Evolutionary conservation across 2,797 vertebrate species (phyloP).

Genomic region (Enteromius mattozi): DNA sequence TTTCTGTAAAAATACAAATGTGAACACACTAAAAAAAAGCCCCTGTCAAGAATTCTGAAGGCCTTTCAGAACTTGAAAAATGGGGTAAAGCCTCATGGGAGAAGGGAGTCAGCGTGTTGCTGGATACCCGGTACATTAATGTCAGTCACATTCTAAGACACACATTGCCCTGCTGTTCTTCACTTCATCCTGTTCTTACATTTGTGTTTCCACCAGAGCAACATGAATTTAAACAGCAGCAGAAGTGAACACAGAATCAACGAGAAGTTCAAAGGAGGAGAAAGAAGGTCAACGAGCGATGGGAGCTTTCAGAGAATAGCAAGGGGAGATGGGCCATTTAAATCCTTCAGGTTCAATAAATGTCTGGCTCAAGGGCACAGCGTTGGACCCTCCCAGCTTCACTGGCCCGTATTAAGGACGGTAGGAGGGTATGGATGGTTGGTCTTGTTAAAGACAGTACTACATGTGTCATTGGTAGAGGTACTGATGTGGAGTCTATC

Average conservation of each 20-base stretch:
- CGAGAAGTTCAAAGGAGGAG: conserved; percentile 6
- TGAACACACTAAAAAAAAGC: conserved; percentile 14
- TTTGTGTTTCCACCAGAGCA: conserved; percentile 23
- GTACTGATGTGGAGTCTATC: conserved; percentile 22
- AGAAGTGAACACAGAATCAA: background rate
- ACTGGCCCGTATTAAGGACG: conserved; percentile 34
- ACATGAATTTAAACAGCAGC: conserved; percentile 4
- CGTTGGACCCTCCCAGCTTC: conserved; percentile 22
- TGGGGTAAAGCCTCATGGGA: conserved; percentile 42
- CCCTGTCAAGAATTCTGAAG: conserved; percentile 47
- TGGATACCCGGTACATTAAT: conserved; percentile 45
- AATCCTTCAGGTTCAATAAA: conserved; percentile 56
- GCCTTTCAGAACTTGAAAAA: conserved; percentile 43
- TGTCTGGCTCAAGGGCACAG: conserved; percentile 52
- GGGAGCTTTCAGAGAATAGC: conserved; percentile 18
- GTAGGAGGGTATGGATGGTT: conserved; percentile 32
- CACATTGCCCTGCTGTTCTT: background rate
- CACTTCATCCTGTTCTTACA: conserved; percentile 2
- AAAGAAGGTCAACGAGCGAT: conserved; percentile 40
- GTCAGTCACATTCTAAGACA: conserved; percentile 45
- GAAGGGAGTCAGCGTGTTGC: conserved; percentile 28
- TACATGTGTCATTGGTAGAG: conserved; percentile 36
- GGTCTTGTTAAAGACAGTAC: conserved; percentile 28
- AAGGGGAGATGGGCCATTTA: conserved; percentile 22
- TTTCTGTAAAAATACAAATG: conserved; percentile 28